phyloP scores from a whole-genome alignment of 2,888 invertebrate genomes.

The Sthenelais limicola region DNA sequence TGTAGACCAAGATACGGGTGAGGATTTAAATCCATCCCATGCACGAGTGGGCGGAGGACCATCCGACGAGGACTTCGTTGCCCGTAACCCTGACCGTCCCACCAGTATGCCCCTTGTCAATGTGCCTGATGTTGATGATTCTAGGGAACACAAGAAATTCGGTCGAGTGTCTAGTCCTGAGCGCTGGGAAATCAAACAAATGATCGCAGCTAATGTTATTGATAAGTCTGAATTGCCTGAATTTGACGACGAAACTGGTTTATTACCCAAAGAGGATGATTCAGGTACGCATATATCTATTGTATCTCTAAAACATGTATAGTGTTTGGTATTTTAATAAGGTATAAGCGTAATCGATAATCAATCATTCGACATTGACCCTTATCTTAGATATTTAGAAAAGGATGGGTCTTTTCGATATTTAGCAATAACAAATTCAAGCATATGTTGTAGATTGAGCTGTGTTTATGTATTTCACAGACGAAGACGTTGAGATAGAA shows the following conservation, averaged over 20 bases:
- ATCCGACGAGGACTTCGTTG: slow-evolving; percentile 68
- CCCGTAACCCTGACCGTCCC: slow-evolving; percentile 93
- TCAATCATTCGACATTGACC: too few species aligned
- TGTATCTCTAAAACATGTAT: too few species aligned
- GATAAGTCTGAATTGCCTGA: slow-evolving; percentile 96
- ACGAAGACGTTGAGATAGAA: slow-evolving; percentile 98
- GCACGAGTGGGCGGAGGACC: slow-evolving; percentile 57
- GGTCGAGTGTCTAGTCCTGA: slow-evolving; percentile 93
- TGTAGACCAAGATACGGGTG: slow-evolving; percentile 94
- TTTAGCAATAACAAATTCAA: too few species aligned
- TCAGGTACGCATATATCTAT: too few species aligned
- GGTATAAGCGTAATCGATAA: too few species aligned
- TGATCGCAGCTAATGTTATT: slow-evolving; percentile 93
- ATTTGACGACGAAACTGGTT: slow-evolving; percentile 96
- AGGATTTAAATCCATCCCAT: slow-evolving; percentile 88
- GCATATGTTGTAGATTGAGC: not conserved
- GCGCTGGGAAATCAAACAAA: slow-evolving; percentile 96
- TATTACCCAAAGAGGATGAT: slow-evolving; percentile 81
- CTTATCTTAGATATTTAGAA: too few species aligned
- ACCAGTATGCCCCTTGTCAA: slow-evolving; percentile 73
- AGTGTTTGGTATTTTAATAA: too few species aligned
- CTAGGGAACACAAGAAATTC: slow-evolving; percentile 75
- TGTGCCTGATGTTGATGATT: slow-evolving; percentile 57
- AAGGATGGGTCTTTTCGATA: too few species aligned
- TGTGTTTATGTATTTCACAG: slow-evolving; percentile 74